These are phyloP conservation scores for Galagoides demidoff DNA, from an alignment of 2,797 vertebrate species.

Conservation along the genomic window DNA sequence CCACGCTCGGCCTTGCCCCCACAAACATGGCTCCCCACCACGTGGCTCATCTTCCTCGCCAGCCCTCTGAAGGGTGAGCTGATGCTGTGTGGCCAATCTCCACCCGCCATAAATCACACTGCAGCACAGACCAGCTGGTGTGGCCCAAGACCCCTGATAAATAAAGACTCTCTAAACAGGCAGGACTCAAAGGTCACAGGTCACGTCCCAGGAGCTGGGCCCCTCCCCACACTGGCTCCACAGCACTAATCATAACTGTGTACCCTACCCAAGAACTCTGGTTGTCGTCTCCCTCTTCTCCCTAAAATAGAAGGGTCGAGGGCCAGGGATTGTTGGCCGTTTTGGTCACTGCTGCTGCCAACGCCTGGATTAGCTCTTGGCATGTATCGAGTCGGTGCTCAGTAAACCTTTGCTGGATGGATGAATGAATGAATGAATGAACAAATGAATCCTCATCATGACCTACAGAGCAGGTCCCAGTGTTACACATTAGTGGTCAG, in stretches of 20 bases:
- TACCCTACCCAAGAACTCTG: no score
- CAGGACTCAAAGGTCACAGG: background rate
- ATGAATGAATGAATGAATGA: background rate
- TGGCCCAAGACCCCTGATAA: background rate
- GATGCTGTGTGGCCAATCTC: background rate
- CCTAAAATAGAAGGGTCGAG: background rate
- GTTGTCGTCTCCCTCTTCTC: background rate
- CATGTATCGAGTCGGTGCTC: background rate
- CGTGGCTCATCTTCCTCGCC: background rate
- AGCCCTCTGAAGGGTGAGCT: background rate
- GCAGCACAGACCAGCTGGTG: fast-evolving
- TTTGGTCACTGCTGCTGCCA: background rate
- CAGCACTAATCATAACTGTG: background rate
- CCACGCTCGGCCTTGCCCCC: fast-evolving
- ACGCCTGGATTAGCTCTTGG: background rate
- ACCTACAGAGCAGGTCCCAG: background rate
- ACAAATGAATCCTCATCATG: background rate
- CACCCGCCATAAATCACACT: background rate
- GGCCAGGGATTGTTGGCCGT: fast-evolving
- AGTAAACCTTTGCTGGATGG: background rate
- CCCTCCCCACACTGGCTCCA: background rate
- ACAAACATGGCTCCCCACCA: fast-evolving
- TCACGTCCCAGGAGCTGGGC: background rate
- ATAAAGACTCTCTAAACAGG: no score
- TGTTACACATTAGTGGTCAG: background rate